Evolutionary conservation across 2,888 invertebrate genomes (phyloP).

Genomic region (Leptothorax acervorum): DNA sequence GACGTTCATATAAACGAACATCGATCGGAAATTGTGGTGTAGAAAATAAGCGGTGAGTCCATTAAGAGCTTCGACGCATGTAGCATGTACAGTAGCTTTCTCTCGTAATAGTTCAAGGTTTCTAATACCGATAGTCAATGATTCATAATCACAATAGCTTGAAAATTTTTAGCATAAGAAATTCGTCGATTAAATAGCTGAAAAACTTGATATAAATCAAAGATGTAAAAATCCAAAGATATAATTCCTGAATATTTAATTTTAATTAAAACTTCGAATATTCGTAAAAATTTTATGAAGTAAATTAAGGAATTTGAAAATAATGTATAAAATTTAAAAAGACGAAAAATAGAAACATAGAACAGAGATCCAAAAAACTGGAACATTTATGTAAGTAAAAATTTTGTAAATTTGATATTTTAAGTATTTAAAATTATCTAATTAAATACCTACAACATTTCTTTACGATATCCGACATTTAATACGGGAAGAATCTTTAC

Average conservation of each 20-base stretch:
- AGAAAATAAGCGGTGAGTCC: conserved; percentile 36
- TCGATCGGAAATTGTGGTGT: conserved; percentile 27
- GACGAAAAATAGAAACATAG: neutral
- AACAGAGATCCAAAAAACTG: neutral
- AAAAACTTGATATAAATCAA: neutral
- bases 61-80: conserved; percentile 5
- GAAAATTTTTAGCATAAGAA: neutral
- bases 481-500: neutral
- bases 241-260: neutral
- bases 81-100: neutral
- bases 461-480: neutral
- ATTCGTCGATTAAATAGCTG: neutral
- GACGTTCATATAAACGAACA: conserved; percentile 30
- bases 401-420: neutral
- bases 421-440: conserved; percentile 6
- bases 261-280: neutral
- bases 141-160: neutral
- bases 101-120: conserved; percentile 23
- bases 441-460: neutral
- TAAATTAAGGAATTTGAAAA: neutral
- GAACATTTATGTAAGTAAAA: neutral
- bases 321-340: neutral
- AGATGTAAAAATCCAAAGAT: neutral
- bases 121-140: neutral
- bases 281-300: neutral